Conservation (phyloP, 1,140 invertebrate species). For the Ceratosolen fusciceps region DNA sequence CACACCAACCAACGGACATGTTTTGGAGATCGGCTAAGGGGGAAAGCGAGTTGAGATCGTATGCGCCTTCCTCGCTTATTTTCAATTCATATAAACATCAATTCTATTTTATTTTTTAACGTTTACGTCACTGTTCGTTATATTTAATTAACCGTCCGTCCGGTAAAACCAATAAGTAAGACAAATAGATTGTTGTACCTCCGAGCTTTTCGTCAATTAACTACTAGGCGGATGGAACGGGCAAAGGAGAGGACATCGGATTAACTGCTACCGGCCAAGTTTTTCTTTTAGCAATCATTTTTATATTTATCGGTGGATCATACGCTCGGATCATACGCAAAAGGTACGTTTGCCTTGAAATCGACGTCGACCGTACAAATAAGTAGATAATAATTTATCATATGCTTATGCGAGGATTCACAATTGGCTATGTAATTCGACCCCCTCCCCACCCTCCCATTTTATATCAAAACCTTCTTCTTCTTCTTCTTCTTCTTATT, state of each 20-base stretch:
- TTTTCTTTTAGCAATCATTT: not conserved
- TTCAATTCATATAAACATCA: constrained; percentile 54
- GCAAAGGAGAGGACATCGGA: not conserved
- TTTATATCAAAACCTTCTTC: no score
- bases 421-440: no score
- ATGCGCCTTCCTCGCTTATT: not conserved
- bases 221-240: not conserved
- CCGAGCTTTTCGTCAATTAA: not conserved
- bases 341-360: not conserved
- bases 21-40: constrained; percentile 36
- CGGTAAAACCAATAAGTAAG: not conserved
- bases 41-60: not conserved
- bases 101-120: constrained; percentile 50
- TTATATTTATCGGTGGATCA: not conserved
- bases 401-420: no score
- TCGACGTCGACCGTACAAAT: not conserved
- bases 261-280: not conserved
- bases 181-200: not conserved
- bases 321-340: not conserved
- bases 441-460: no score
- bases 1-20: constrained; percentile 41
- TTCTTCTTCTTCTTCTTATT: no score
- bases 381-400: not conserved
- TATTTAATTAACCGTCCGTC: not conserved
- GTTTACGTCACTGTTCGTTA: not conserved